These are phyloP conservation scores for Enteromius paludinosus DNA, from an alignment of 2,797 vertebrate genomes.

Conservation along the genomic window DNA sequence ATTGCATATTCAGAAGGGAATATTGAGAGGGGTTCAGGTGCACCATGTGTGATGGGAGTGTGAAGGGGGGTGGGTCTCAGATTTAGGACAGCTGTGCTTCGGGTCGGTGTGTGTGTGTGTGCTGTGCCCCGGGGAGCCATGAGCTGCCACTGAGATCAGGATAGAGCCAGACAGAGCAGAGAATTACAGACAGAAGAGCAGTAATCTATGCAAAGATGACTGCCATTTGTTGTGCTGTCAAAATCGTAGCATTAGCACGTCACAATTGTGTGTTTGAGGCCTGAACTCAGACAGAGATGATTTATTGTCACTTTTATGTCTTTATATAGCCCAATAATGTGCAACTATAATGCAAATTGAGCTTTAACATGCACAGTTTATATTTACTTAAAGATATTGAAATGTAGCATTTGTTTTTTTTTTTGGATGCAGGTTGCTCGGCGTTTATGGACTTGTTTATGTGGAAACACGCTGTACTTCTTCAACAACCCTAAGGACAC, in stretches of 20 bases:
- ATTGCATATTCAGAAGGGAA: conserved; percentile 37
- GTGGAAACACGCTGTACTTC: conserved; percentile 85
- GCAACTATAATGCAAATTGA: neutral
- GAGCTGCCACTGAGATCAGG: conserved; percentile 41
- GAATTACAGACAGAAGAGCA: conserved; percentile 47
- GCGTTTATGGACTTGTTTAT: conserved; percentile 85
- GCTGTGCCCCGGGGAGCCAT: conserved; percentile 44
- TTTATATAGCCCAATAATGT: neutral
- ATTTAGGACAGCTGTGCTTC: conserved; percentile 73
- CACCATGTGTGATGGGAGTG: conserved; percentile 48
- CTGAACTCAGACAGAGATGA: neutral
- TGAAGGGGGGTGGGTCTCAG: conserved; percentile 59
- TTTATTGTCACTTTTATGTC: neutral
- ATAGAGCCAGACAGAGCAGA: conserved; percentile 44
- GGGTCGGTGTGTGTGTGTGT: conserved; percentile 5
- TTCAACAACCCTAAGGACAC: conserved; percentile 81
- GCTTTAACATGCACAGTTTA: neutral
- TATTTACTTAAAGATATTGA: neutral
- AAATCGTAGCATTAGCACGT: neutral
- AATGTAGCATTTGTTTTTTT: neutral
- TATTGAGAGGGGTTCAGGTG: conserved; percentile 73
- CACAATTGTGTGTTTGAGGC: neutral
- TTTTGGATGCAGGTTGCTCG: conserved; percentile 75
- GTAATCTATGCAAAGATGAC: conserved; percentile 58
- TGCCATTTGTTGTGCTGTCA: neutral